Evolutionary conservation across 2,888 invertebrate species (phyloP), one percentile per base, ranked within the genome.

Genomic region (Tortricodes alternella): DNA sequence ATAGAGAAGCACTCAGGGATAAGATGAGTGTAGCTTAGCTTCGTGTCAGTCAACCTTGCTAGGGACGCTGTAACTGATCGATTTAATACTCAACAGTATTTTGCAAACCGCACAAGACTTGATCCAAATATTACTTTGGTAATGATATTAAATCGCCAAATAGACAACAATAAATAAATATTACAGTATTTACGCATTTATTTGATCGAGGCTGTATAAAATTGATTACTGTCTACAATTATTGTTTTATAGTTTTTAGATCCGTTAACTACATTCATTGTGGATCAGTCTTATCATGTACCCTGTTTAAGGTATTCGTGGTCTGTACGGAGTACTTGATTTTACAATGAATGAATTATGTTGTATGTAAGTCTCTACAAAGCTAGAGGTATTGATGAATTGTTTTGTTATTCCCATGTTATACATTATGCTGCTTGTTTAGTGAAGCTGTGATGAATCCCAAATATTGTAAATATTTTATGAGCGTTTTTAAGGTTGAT

Each of bases 381-480:
- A 78, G 74, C 67, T 73, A n/a, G n/a, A n/a, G n/a, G n/a, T n/a
- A 74, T 71, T 68, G 68, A 72, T 70, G 68, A 70, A 80, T 80
- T 80, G 83, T 88, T 89, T 85, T 88, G 85, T 89, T 89, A 68
- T 84, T 80, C 70, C 73, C 75, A 80, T 83, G 85, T 89, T 89
- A 85, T 89, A 84, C n/a, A n/a, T n/a, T n/a, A n/a, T n/a, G n/a
- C n/a, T 80, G 86, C 87, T 89, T 89, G 85, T 89, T 89, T 89
- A 82, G 89, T 89, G 88, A 87, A 82, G 89, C 90, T 90, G 90
- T 90, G 90, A 90, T 90, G 87, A 88, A 80, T 83, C 78, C 90
- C 90, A 90, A 90, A 90, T 88, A 89, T 80, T 89, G 89, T 90
- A 89, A 81, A 89, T 89, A 88, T 81, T 82, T 83, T 85, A 84